Conservation (phyloP, 1,140 invertebrate genomes). For the Cyrtorhinus lividipennis region DNA sequence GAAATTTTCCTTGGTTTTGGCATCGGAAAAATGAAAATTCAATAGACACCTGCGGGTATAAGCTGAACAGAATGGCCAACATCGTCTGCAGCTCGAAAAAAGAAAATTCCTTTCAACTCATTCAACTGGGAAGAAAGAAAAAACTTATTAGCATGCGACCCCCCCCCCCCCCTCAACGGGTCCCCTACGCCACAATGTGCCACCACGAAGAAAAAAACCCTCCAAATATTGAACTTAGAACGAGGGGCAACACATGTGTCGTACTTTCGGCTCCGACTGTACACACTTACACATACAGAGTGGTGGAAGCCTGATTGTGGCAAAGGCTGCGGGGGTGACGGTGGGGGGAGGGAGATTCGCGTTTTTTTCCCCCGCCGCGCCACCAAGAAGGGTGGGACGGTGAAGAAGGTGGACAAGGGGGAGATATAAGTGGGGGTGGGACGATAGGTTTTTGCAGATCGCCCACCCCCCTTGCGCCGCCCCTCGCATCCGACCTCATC, state of each 20-base stretch:
- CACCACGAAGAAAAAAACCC: background rate
- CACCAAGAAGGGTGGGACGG: background rate
- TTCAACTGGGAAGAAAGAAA: no score
- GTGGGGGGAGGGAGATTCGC: background rate
- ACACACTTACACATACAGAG: no score
- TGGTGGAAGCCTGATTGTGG: background rate
- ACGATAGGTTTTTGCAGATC: background rate
- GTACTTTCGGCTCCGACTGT: background rate
- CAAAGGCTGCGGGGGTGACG: background rate
- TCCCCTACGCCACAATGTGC: background rate
- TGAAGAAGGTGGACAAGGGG: background rate
- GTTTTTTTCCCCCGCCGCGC: no score
- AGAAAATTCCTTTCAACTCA: no score
- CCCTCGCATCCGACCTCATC: background rate
- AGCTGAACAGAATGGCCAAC: no score
- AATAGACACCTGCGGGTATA: no score
- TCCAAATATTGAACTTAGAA: background rate
- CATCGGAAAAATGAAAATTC: no score
- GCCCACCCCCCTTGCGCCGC: background rate
- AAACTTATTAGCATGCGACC: background rate
- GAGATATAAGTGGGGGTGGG: background rate
- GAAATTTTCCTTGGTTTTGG: no score
- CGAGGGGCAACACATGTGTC: background rate
- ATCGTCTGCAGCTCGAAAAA: no score
- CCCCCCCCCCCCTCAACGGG: background rate